Evolutionary conservation across 2,888 invertebrate species (phyloP).

Genomic region (Scrobipalpa costella): DNA sequence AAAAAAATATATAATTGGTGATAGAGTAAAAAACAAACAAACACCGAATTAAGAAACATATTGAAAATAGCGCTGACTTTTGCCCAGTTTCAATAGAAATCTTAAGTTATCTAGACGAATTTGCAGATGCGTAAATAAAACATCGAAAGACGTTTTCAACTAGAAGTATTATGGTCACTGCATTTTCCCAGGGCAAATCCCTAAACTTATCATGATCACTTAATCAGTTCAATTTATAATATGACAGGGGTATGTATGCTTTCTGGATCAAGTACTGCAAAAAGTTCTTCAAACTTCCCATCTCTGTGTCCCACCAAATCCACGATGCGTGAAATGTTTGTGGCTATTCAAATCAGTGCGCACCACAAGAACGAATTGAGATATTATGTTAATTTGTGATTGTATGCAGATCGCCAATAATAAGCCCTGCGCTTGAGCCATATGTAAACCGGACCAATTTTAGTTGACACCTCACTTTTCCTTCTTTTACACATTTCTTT

Average conservation of each 20-base stretch:
- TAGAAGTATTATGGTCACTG: too few species aligned
- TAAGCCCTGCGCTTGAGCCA: constrained; percentile 46
- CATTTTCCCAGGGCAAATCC: too few species aligned
- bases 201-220: too few species aligned
- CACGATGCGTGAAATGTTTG: constrained; percentile 53
- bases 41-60: too few species aligned
- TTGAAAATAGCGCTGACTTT: too few species aligned
- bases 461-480: constrained; percentile 12
- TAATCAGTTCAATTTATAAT: too few species aligned
- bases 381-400: constrained; percentile 79
- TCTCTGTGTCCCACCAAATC: constrained; percentile 34
- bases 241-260: background rate
- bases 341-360: constrained; percentile 59
- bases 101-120: too few species aligned
- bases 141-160: too few species aligned
- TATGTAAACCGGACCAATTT: constrained; percentile 18
- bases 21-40: too few species aligned
- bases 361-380: constrained; percentile 72
- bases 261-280: background rate
- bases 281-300: background rate
- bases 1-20: too few species aligned
- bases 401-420: constrained; percentile 78
- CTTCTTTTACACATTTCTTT: background rate
- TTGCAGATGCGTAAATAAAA: too few species aligned
- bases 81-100: too few species aligned